Base-by-base conservation (phyloP, 2,797 vertebrate species). In the Schizopygopsis malacanthus region DNA sequence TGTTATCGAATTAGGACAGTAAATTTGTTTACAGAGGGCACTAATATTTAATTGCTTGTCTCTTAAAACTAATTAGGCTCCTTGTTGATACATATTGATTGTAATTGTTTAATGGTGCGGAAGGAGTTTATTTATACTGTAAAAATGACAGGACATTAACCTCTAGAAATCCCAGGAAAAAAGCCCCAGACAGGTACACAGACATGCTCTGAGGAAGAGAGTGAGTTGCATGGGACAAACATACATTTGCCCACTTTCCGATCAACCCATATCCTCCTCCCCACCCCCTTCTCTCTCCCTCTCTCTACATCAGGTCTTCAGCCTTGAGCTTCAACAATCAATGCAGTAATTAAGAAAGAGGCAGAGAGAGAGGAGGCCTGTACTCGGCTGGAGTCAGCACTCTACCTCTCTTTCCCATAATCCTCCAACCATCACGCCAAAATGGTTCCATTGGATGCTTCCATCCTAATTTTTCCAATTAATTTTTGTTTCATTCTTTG, bases 341-440 rank as follows among this genome's bases (percentile, higher is more conserved):
- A 93, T 93, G 92, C 85, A 86, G 92, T 86, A 87, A 92, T 91
- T 90, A 90, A 88, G 87, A 82, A 81, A 90, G 86, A 90, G 89
- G 76, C 77, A 87, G 85, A 79, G 84, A 85, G 54, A 47, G 87
- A 84, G 87, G 89, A 90, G 87, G 86, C 88, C 85, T 87, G 79
- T 82, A 83, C 90, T 91, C 79, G 71, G 82, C 90, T 84, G 16
- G 61, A 92, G 90, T 94, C 93, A 94, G 92, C 92, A 93, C 88
- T 91, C 88, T 87, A 45, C 87, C 72, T 69, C 71, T 83, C 81
- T 78, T 77, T 70, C 47, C 76, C 13, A 87, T 85, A 83, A 67
- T 78, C 84, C 47, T 50, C 28, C 79, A 83, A 28, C 65, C 75
- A 63, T 87, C 67, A 50, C 0, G 3, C 22, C n/a, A 22, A 71